Base-by-base conservation (phyloP, 2,888 invertebrate genomes). In the Synergus japonicus region DNA sequence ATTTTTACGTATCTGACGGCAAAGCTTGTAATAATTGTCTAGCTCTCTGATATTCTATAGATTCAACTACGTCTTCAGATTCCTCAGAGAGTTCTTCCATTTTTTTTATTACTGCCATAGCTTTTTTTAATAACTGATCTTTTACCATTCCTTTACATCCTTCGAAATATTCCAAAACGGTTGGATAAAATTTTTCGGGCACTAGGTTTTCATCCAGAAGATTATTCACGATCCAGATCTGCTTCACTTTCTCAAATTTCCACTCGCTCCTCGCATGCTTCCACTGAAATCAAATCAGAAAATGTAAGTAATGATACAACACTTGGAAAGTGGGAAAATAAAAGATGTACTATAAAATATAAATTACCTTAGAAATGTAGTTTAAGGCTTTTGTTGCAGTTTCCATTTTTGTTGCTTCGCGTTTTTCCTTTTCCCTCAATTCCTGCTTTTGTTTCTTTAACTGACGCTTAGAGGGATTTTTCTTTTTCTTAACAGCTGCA, bases 221-320 rank as follows among this genome's bases (percentile, higher is more conserved):
- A 87, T 96, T 94, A 83, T 95, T 95, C 85, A 94, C 95, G 76
- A 97, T 92, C 94, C 96, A 96, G n/a, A 95, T 94, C 92, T 97
- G 97, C 81, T 95, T 94, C 1, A 95, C 91, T 91, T 97, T 97
- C 91, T 96, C 96, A 89, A 97, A 97, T 91, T 96, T 97, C 97
- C 97, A 97, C 86, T 95, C 94, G 66, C 92, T 92, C 83, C 92
- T 94, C 81, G 94, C 93, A 88, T 96, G 93, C 90, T 96, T 95
- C 97, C 97, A 97, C 87, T 95, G 94, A 9, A 86, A 87, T 69
- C 37, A 63, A 22, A 41, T 66, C 60, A 79, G 15, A 58, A 76
- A 63, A 63, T 73, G 43, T 0, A 12, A 12, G 43, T 0, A 12
- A 12, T 65, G 29, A 65, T 9, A 65, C n/a, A 43, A 8, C n/a